Conservation (phyloP, 2,888 invertebrate species). For the Erebia epiphron region DNA sequence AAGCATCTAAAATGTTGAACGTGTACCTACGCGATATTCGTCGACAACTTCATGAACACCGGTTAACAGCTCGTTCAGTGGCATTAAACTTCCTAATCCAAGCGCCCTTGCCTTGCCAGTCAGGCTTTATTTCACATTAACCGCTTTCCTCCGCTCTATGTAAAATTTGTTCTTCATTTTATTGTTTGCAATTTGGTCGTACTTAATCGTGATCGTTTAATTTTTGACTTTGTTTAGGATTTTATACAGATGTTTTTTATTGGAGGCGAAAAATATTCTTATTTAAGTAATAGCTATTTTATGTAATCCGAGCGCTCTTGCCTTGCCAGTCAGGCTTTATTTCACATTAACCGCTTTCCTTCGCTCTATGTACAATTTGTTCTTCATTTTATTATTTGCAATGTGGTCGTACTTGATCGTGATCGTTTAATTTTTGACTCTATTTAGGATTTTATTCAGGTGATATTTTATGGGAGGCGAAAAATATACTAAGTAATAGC, state of each 20-base stretch:
- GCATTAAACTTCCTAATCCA: conserved; percentile 36
- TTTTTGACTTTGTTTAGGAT: too few relatives aligned
- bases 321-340: conserved; percentile 30
- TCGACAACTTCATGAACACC: conserved; percentile 30
- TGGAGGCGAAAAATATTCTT: too few relatives aligned
- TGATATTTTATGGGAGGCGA: too few relatives aligned
- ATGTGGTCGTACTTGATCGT: background rate
- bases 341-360: conserved; percentile 31
- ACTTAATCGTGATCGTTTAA: background rate
- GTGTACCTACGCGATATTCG: conserved; percentile 10
- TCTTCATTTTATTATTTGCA: conserved; percentile 8
- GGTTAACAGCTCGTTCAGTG: conserved; percentile 33
- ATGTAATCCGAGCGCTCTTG: conserved; percentile 28
- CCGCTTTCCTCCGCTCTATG: conserved; percentile 17
- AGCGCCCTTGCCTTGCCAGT: conserved; percentile 22
- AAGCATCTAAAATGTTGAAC: background rate
- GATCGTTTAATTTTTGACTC: background rate
- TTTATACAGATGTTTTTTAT: too few relatives aligned
- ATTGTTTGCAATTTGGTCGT: background rate
- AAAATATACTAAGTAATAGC: too few relatives aligned
- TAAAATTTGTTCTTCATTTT: conserved; percentile 17
- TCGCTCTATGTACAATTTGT: conserved; percentile 10
- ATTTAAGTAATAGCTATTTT: too few relatives aligned
- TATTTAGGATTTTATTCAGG: too few relatives aligned
- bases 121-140: conserved; percentile 35